Conservation (phyloP, 2,888 invertebrate species). For the Tryphoninae sp. region DNA sequence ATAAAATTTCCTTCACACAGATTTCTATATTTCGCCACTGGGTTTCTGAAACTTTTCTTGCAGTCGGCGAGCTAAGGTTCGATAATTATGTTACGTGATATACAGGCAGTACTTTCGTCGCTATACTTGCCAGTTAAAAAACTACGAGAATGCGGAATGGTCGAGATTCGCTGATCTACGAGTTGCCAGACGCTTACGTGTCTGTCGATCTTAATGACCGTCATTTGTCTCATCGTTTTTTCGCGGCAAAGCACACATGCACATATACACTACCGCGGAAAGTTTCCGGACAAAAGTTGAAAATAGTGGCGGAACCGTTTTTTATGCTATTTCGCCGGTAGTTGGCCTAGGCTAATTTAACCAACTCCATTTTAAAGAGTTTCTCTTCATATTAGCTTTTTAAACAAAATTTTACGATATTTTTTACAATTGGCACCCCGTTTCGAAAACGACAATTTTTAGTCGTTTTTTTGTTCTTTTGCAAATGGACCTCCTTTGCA, state of each 20-base stretch:
- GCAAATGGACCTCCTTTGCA: too few species aligned
- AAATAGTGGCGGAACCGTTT: too few species aligned
- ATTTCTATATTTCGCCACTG: background rate
- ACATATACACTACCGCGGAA: background rate
- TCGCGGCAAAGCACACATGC: background rate
- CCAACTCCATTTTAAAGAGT: too few species aligned
- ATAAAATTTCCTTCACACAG: background rate
- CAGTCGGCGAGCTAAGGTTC: background rate
- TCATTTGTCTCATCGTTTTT: slow-evolving; percentile 7
- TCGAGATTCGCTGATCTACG: slow-evolving; percentile 35
- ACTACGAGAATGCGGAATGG: slow-evolving; percentile 25
- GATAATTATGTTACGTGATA: background rate
- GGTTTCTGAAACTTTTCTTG: background rate
- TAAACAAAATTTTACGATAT: too few species aligned
- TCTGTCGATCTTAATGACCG: slow-evolving; percentile 35
- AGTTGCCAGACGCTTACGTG: slow-evolving; percentile 3
- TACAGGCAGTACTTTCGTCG: background rate
- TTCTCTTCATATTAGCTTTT: too few species aligned
- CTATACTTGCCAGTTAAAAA: slow-evolving; percentile 26
- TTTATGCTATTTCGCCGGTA: too few species aligned
- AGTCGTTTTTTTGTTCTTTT: too few species aligned
- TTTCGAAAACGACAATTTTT: too few species aligned
- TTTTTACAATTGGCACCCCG: too few species aligned
- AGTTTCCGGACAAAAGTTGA: too few species aligned
- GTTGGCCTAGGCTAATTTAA: too few species aligned